A percentile compares a stretch with the other conserved stretches of the same genome.
phyloP scores from a whole-genome alignment of 2,888 invertebrate genomes.

The Diabrotica balteata region DNA sequence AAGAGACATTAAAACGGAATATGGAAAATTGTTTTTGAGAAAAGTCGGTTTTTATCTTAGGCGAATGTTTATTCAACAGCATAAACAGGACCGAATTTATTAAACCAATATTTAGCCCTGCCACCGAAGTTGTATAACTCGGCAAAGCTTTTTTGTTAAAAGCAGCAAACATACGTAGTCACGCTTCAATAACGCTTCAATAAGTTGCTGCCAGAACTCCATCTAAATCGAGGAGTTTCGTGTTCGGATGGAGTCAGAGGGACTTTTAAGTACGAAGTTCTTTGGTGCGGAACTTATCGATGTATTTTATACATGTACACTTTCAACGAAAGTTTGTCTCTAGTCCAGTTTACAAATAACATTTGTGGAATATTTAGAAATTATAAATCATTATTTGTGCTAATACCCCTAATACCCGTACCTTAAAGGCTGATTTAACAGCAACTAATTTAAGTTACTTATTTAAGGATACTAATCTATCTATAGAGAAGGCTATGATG shows the following conservation, averaged over 20 bases:
- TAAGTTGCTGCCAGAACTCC: background rate
- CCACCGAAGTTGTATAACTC: conserved; percentile 2
- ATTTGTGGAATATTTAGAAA: no score
- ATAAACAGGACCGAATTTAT: background rate
- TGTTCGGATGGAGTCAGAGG: background rate
- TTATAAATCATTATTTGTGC: no score
- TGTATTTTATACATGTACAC: background rate
- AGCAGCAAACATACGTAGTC: background rate
- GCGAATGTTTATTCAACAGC: no score
- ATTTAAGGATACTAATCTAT: no score
- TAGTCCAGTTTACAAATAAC: no score
- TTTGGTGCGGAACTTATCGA: background rate
- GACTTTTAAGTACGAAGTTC: conserved; percentile 13
- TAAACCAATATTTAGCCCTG: conserved; percentile 9
- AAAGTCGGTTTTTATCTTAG: no score
- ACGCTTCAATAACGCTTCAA: conserved; percentile 6
- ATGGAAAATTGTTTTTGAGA: no score
- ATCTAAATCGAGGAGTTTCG: conserved; percentile 4
- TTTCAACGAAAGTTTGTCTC: background rate
- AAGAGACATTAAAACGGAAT: no score
- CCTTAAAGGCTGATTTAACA: no score
- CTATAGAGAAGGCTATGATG: no score
- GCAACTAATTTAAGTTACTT: no score
- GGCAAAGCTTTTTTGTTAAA: conserved; percentile 1
- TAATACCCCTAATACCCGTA: no score